Conservation (phyloP, 2,888 invertebrate genomes). For the Latheticus oryzae region DNA sequence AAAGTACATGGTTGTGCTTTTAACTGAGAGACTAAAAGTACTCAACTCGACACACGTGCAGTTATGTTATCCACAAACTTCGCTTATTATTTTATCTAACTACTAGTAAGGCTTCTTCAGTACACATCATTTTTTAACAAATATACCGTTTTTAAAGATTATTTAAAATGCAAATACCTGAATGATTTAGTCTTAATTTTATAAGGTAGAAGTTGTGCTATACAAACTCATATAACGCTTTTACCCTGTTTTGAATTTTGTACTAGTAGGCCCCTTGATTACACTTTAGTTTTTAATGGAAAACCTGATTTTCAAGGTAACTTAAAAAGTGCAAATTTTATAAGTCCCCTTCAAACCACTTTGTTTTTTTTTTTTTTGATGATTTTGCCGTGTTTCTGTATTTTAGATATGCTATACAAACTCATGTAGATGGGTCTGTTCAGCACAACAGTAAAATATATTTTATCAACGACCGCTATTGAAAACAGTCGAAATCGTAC, state of each 20-base stretch:
- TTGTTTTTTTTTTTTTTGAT: no score
- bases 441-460: no score
- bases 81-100: slow-evolving; percentile 5
- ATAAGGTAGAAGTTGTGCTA: slow-evolving; percentile 19
- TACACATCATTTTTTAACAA: slow-evolving; percentile 12
- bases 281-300: background rate
- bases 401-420: no score
- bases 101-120: slow-evolving; percentile 20
- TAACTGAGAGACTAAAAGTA: slow-evolving; percentile 9
- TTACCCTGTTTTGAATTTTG: slow-evolving; percentile 1
- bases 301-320: no score
- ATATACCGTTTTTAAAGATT: slow-evolving; percentile 15
- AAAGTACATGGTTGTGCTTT: slow-evolving; percentile 21
- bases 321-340: no score
- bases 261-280: slow-evolving; percentile 1
- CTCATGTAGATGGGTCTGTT: no score
- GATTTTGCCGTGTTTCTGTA: no score
- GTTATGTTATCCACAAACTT: no score
- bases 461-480: no score
- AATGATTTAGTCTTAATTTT: slow-evolving; percentile 24
- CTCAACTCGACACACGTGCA: background rate
- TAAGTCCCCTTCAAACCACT: no score
- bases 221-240: slow-evolving; percentile 22
- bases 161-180: slow-evolving; percentile 20
- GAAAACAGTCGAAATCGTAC: no score